Conservation (phyloP, 2,888 invertebrate species). For the Isoperla grammatica region DNA sequence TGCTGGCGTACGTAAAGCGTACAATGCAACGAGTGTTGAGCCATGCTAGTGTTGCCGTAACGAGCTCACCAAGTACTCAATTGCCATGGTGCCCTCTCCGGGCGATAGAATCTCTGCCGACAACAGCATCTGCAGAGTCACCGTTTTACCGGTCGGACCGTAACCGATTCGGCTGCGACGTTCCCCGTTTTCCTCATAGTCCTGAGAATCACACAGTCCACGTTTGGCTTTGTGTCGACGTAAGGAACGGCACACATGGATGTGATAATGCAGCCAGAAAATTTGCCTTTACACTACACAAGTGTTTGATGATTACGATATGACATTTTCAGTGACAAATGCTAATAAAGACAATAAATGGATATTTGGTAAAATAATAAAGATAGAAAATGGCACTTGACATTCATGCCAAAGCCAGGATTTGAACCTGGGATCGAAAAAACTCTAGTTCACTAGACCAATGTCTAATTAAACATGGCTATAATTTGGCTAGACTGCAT, state of each 20-base stretch:
- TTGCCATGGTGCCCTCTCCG: slow-evolving; percentile 78
- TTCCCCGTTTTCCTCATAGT: slow-evolving; percentile 47
- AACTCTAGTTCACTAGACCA: too few relatives aligned
- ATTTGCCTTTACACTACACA: background rate
- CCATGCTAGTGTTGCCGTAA: background rate
- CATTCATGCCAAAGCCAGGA: too few relatives aligned
- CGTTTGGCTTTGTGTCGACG: background rate
- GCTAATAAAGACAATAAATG: too few relatives aligned
- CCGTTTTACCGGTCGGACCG: slow-evolving; percentile 53
- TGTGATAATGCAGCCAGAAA: slow-evolving; percentile 5
- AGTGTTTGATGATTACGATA: background rate
- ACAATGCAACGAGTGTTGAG: too few relatives aligned
- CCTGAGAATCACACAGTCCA: slow-evolving; percentile 36
- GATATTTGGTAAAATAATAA: too few relatives aligned
- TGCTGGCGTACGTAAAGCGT: too few relatives aligned
- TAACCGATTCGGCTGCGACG: slow-evolving; percentile 40
- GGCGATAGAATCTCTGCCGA: slow-evolving; percentile 79
- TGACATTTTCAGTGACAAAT: too few relatives aligned
- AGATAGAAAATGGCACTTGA: too few relatives aligned
- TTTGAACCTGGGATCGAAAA: too few relatives aligned
- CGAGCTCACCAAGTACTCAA: slow-evolving; percentile 78
- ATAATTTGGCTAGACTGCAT: too few relatives aligned
- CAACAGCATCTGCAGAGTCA: slow-evolving; percentile 80
- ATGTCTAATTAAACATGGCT: too few relatives aligned
- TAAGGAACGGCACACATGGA: background rate